Evolutionary conservation across 2,113 vertebrate genomes (phyloP).

Genomic region (Puffinus mauretanicus): DNA sequence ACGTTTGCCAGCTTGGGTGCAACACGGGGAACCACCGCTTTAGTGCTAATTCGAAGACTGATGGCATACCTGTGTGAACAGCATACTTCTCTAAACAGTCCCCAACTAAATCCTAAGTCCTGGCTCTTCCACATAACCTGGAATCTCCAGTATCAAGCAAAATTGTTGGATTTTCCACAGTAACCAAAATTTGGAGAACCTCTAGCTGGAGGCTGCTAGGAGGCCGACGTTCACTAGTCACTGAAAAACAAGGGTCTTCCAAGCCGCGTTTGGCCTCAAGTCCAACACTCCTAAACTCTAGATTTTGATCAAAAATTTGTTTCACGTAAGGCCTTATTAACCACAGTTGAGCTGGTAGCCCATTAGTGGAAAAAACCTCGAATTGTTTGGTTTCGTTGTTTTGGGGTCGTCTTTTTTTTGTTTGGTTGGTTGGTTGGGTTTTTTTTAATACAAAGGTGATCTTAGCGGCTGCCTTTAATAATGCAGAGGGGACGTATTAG

Average conservation of each 20-base stretch:
- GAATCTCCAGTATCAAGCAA: background rate
- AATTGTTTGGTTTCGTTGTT: background rate
- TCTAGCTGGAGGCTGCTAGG: background rate
- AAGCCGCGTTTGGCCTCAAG: background rate
- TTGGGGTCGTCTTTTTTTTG: background rate
- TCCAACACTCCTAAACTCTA: background rate
- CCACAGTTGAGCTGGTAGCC: background rate
- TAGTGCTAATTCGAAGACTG: fast-evolving
- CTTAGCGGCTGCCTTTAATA: background rate
- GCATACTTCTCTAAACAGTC: background rate
- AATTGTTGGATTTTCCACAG: background rate
- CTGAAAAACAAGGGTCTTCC: background rate
- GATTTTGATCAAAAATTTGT: background rate
- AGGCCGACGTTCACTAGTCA: background rate
- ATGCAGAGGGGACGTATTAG: background rate
- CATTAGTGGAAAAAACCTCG: background rate
- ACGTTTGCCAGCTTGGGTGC: background rate
- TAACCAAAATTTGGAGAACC: background rate
- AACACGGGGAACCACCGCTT: background rate
- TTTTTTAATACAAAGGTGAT: background rate
- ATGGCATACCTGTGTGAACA: background rate
- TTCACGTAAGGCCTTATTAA: background rate
- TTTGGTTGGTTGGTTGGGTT: no score
- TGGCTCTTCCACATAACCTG: background rate
- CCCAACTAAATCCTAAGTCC: background rate